Evolutionary conservation across 1,140 invertebrate species (phyloP), one percentile per base, ranked within the genome.

Genomic region (Cyrtorhinus lividipennis): DNA sequence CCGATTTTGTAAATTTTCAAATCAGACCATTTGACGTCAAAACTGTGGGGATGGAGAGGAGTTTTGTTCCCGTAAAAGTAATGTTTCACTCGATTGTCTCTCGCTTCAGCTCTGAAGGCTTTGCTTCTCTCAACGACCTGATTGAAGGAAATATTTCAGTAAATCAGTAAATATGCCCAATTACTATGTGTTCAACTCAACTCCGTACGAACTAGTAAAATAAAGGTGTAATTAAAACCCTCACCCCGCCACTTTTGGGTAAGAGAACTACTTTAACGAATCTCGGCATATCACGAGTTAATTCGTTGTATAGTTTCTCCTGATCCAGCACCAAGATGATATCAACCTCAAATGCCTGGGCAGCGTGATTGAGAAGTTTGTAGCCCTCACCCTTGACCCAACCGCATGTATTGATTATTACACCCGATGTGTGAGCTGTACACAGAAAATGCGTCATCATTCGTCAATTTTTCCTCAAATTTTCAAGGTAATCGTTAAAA

Each of bases 321-420:
- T 99, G 95, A 74, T 99, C 96, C 57, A 99, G 72, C 0, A 99
- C 95, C 64, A 98, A 77, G 69, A 99, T 92, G 0, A 95, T 85
- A 73, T 96, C 92, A 1, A 95, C 92, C 79, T 96, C 90, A 76
- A 98, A 98, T 3, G 88, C 88, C 70, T 91, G 84, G 0, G 92
- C 91, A 2, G 91, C 85, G 70, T 95, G 89, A 10, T 85, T 82
- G 12, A 93, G 71, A 48, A 87, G 78, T 69, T 86, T 85, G 71
- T 93, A 95, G 0, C 92, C 93, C 5, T 83, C 85, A 1, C 83
- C 88, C 76, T 95, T 93, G 0, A 98, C 84, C 94, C 94, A 99
- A 1, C 95, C 95, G 71, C 93, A 95, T 0, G 96, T 99, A 72
- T 99, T 99, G 59, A 99, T 95, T 30, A 99, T 85, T 1, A 92